Evolutionary conservation across 2,888 invertebrate genomes (phyloP).

Genomic region (Netelia inedita): DNA sequence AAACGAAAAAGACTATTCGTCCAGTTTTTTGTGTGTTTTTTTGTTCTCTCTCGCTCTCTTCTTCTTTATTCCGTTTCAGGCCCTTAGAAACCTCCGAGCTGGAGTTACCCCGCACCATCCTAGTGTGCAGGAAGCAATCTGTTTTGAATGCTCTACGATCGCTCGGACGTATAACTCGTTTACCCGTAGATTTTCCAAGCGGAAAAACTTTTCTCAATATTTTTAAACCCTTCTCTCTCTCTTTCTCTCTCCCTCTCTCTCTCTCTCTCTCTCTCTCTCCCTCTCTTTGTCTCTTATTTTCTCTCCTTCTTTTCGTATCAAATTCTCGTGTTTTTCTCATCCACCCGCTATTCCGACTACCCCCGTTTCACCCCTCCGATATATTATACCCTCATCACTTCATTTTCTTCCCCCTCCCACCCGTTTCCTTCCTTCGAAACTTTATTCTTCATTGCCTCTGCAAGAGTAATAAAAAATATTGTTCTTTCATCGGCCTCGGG

Average conservation of each 20-base stretch:
- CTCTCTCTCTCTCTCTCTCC: conserved; percentile 2
- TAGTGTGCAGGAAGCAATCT: conserved; percentile 52
- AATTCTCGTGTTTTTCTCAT: conserved; percentile 49
- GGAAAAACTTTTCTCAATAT: conserved; percentile 62
- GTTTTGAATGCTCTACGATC: conserved; percentile 64
- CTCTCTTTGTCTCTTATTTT: conserved; percentile 5
- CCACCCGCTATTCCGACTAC: neutral
- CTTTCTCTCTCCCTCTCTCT: neutral
- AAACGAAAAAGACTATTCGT: conserved; percentile 41
- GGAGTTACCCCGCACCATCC: neutral
- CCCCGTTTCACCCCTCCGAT: neutral
- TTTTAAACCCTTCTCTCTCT: conserved; percentile 23
- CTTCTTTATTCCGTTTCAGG: conserved; percentile 8
- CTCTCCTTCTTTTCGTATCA: conserved; percentile 34
- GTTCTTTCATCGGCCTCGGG: conserved; percentile 1
- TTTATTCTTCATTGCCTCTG: neutral
- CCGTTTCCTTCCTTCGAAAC: conserved; percentile 9
- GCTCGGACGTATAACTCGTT: conserved; percentile 57
- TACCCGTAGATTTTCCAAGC: conserved; percentile 58
- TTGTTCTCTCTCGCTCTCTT: neutral
- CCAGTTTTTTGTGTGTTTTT: neutral
- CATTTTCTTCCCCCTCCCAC: conserved; percentile 10
- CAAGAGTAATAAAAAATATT: conserved; percentile 20
- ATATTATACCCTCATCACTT: neutral
- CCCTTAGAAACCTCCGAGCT: neutral